Evolutionary conservation across 1,140 invertebrate genomes (phyloP).

Genomic region (Apis cerana): DNA sequence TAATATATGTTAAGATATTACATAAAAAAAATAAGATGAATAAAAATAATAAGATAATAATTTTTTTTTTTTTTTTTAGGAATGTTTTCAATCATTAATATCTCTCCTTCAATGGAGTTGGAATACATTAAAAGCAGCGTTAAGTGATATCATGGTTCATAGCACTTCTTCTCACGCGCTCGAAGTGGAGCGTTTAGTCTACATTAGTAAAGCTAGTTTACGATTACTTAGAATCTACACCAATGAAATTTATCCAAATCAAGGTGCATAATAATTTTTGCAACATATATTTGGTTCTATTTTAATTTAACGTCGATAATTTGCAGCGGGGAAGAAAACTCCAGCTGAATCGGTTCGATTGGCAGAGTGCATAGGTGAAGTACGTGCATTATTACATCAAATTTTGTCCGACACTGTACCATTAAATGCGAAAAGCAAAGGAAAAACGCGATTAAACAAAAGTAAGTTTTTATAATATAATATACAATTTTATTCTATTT

Average conservation of each 20-base stretch:
- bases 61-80: constrained; percentile 65
- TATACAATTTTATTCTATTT: background rate
- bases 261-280: constrained; percentile 71
- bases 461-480: constrained; percentile 51
- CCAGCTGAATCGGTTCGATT: constrained; percentile 88
- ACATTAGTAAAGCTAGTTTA: constrained; percentile 91
- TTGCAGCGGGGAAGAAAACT: constrained; percentile 81
- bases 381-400: constrained; percentile 89
- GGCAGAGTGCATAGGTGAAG: constrained; percentile 93
- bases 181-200: constrained; percentile 92
- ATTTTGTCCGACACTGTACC: constrained; percentile 91
- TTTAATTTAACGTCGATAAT: background rate
- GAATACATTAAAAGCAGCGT: constrained; percentile 87
- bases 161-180: constrained; percentile 80
- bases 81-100: constrained; percentile 93
- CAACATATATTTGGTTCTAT: background rate
- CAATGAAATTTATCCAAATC: constrained; percentile 94
- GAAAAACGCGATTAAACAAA: constrained; percentile 69
- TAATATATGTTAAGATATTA: constrained; percentile 56
- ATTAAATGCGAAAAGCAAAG: constrained; percentile 76
- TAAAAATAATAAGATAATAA: background rate
- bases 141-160: constrained; percentile 81
- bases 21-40: background rate
- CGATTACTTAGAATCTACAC: constrained; percentile 91
- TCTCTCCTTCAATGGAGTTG: constrained; percentile 91